phyloP scores from a whole-genome alignment of 35 echinoderm and acorn worm genomes.

The Lytechinus variegatus region DNA sequence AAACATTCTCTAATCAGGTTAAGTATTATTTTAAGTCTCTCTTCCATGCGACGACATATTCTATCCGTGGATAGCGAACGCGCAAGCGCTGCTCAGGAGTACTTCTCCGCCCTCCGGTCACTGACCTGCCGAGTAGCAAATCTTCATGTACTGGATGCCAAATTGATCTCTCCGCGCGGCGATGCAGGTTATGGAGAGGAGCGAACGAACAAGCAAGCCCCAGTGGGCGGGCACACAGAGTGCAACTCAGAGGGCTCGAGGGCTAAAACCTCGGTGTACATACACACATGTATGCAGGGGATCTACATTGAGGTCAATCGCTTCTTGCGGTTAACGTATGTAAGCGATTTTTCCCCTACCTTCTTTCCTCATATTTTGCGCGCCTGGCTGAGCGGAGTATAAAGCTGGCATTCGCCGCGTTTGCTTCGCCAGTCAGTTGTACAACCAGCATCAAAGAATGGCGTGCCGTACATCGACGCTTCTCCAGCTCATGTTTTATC shows the following conservation, averaged over 20 bases:
- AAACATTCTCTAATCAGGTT: no score
- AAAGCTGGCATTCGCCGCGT: neutral
- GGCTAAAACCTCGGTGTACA: constrained; percentile 33
- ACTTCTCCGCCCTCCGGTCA: constrained; percentile 27
- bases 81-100: neutral
- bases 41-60: neutral
- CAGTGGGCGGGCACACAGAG: constrained; percentile 23
- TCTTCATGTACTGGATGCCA: neutral
- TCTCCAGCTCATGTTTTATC: neutral
- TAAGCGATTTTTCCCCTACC: constrained; percentile 27
- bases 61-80: neutral
- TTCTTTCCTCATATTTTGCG: constrained; percentile 17
- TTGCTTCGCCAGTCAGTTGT: constrained; percentile 16
- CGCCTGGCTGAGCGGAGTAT: constrained; percentile 25
- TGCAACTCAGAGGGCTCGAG: neutral
- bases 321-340: constrained; percentile 40
- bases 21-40: no score
- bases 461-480: neutral
- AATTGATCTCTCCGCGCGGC: constrained; percentile 31
- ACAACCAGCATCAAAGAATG: neutral
- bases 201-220: constrained; percentile 1
- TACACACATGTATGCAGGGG: constrained; percentile 32
- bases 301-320: constrained; percentile 47
- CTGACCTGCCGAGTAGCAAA: neutral
- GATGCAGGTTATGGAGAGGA: neutral